phyloP scores from a whole-genome alignment of 2,888 invertebrate genomes.

The Apamea sordens region DNA sequence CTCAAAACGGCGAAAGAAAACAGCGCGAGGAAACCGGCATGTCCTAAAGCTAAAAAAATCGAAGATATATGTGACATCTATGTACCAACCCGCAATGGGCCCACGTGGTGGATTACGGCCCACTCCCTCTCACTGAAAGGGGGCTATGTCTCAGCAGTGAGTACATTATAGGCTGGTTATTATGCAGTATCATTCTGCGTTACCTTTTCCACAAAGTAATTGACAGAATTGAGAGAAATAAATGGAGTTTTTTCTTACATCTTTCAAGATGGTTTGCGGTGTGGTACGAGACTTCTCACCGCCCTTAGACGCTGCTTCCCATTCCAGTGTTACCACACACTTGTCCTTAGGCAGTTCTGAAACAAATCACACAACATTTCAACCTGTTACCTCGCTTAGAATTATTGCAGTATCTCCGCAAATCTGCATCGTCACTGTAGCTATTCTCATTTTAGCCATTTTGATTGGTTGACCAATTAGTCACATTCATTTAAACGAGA shows the following conservation, averaged over 20 bases:
- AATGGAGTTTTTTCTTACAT: constrained; percentile 78
- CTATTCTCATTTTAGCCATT: background rate
- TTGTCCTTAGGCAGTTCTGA: constrained; percentile 91
- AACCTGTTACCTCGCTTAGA: background rate
- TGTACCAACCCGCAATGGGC: background rate
- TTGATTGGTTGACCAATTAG: background rate
- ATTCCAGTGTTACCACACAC: constrained; percentile 91
- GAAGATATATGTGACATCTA: no score
- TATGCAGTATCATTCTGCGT: background rate
- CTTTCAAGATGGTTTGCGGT: constrained; percentile 89
- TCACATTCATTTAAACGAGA: background rate
- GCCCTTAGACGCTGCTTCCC: constrained; percentile 88
- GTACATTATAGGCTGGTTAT: background rate
- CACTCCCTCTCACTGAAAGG: background rate
- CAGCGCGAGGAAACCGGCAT: no score
- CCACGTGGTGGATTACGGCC: background rate
- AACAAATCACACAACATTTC: constrained; percentile 41
- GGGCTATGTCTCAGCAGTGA: background rate
- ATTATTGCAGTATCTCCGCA: background rate
- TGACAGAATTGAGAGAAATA: background rate
- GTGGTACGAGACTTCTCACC: constrained; percentile 87
- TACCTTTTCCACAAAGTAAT: background rate
- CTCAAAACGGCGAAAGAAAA: no score
- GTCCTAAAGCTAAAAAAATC: no score
- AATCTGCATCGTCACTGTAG: background rate